Percentiles rank a stretch among this genome's conserved stretches.
These are phyloP conservation scores for Caenorhabditis panamensis DNA, from an alignment of 2,888 invertebrate species.

Conservation along the genomic window DNA sequence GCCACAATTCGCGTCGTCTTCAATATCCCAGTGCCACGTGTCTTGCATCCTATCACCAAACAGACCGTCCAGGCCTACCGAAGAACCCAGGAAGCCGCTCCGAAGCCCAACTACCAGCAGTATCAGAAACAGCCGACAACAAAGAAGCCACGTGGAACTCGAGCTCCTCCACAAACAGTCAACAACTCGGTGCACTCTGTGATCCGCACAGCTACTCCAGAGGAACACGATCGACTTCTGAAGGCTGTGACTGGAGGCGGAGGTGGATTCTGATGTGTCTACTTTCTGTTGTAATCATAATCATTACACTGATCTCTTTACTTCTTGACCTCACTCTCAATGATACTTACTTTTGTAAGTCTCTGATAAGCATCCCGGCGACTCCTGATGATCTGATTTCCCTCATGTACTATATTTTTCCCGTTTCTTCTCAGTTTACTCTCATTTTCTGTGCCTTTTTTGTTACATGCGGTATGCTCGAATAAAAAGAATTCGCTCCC, in stretches of 20 bases:
- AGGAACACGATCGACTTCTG: constrained; percentile 8
- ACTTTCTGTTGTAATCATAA: too few species aligned
- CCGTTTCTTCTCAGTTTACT: too few species aligned
- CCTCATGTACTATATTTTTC: too few species aligned
- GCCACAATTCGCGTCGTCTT: constrained; percentile 69
- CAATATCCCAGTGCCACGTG: constrained; percentile 50
- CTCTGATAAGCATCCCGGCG: too few species aligned
- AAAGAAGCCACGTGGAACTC: neutral
- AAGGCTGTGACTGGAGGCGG: constrained; percentile 7
- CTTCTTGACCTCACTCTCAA: too few species aligned
- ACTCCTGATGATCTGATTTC: too few species aligned
- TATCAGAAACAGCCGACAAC: neutral
- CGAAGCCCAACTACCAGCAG: neutral
- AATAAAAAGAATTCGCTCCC: too few species aligned
- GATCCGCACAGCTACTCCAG: neutral
- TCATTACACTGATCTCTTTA: too few species aligned
- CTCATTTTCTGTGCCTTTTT: too few species aligned
- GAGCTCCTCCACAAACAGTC: too few species aligned
- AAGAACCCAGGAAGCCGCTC: neutral
- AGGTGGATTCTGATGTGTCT: neutral
- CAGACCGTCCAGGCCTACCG: constrained; percentile 1
- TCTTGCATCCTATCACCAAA: constrained; percentile 31
- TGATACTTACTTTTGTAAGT: too few species aligned
- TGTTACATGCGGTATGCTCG: too few species aligned
- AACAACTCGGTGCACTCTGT: neutral